Conservation (phyloP, 2,888 invertebrate species). For the Gasteruption jaculator region DNA sequence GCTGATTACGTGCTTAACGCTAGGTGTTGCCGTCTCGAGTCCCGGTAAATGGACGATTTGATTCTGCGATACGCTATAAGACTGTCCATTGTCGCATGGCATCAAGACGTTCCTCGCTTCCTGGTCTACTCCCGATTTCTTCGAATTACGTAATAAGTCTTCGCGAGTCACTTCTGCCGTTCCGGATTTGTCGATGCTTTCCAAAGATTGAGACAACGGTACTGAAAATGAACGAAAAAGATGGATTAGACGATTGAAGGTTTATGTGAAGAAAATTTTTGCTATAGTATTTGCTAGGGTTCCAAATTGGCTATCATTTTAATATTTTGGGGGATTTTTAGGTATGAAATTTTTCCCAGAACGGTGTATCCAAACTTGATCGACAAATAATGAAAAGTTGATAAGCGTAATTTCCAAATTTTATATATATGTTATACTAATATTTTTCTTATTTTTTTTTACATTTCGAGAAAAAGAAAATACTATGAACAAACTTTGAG, state of each 20-base stretch:
- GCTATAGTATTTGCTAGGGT: too few relatives aligned
- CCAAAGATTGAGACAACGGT: constrained; percentile 66
- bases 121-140: constrained; percentile 52
- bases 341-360: too few relatives aligned
- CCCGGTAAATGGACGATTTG: constrained; percentile 79
- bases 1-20: constrained; percentile 63
- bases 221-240: constrained; percentile 41
- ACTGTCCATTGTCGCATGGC: constrained; percentile 80
- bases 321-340: too few relatives aligned
- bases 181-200: constrained; percentile 56
- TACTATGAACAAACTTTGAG: background rate
- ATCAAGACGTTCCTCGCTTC: constrained; percentile 75
- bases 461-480: background rate
- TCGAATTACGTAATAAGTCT: constrained; percentile 40
- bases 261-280: too few relatives aligned
- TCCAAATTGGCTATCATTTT: too few relatives aligned
- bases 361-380: too few relatives aligned
- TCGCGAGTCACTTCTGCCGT: constrained; percentile 45
- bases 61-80: constrained; percentile 87
- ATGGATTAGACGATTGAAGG: constrained; percentile 17
- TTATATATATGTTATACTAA: too few relatives aligned
- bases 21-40: constrained; percentile 50
- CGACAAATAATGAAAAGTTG: too few relatives aligned
- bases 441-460: background rate
- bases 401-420: too few relatives aligned